Evolutionary conservation across 2,797 vertebrate species (phyloP).

Genomic region (Paedocypris micromegethes): DNA sequence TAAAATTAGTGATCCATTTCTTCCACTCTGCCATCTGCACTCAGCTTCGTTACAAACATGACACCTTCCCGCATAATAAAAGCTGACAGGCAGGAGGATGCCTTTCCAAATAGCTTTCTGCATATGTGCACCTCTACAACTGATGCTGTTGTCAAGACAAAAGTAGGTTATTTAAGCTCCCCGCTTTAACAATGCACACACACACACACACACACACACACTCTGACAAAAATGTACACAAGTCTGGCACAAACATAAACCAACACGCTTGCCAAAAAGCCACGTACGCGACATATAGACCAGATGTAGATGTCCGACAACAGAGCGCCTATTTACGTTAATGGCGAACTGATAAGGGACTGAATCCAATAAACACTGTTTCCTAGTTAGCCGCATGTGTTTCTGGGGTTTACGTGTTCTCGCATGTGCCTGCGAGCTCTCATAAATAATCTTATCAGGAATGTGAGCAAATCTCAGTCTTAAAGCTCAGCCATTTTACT

Average conservation of each 20-base stretch:
- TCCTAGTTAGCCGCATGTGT: conserved; percentile 3
- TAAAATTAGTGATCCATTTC: conserved; percentile 99
- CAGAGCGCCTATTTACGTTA: conserved; percentile 34
- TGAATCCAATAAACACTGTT: conserved; percentile 44
- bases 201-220: conserved; percentile 53
- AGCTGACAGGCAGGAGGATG: conserved; percentile 99
- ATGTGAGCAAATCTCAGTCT: conserved; percentile 57
- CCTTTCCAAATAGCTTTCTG: conserved; percentile 99
- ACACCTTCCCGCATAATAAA: conserved; percentile 99
- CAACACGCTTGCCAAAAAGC: conserved; percentile 8
- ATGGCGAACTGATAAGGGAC: conserved; percentile 61
- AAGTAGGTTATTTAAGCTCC: conserved; percentile 98
- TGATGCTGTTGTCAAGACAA: conserved; percentile 95
- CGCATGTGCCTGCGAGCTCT: conserved; percentile 24
- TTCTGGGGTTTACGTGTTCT: conserved; percentile 13
- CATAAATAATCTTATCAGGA: conserved; percentile 56
- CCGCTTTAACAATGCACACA: conserved; percentile 74
- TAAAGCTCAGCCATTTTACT: conserved; percentile 44
- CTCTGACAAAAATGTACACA: conserved; percentile 33
- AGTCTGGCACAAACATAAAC: conserved; percentile 25
- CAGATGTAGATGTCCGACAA: conserved; percentile 38
- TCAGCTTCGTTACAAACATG: conserved; percentile 99
- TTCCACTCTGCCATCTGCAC: conserved; percentile 99
- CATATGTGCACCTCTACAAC: conserved; percentile 98
- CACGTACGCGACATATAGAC: conserved; percentile 34